Base-by-base conservation (phyloP, 2,113 vertebrate species). In the Mastomys coucha region DNA sequence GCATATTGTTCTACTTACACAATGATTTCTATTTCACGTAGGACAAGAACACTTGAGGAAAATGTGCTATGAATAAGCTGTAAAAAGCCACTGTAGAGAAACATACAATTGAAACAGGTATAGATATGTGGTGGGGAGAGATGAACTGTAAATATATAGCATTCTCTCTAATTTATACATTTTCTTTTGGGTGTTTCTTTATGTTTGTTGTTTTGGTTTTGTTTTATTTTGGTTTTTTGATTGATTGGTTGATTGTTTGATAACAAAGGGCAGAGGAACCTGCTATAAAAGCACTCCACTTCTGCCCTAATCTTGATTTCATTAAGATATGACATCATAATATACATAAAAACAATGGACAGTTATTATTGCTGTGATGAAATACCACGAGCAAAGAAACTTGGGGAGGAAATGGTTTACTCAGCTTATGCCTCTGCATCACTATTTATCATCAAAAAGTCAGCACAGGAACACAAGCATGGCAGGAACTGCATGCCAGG, bases 1-100 rank as follows among this genome's bases (percentile, higher is more conserved):
- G 0, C 11, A 14, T 42, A 33, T 91, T 81, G 67, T 84, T 96
- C 89, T 97, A 88, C n/a, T 53, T 78, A 86, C 86, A 33, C 70
- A 76, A 70, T 89, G 26, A 67, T 88, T 92, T 88, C 88, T 58
- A 69, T 45, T 84, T 89, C 56, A 91, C 51, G 8, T 73, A 20
- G 16, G 2, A 65, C 33, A 8, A 78, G 45, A 96, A 85, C 31
- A 60, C 87, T 86, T 75, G 2, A 73, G 87, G 45, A 91, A 82
- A 9, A 1, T 31, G 2, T 49, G 28, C 65, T 60, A 12, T 63
- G 42, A 82, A 58, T 75, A 20, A 53, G 42, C 67, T 76, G 28
- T 65, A 94, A 42, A 22, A 60, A 49, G n/a, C 7, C 51, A 69
- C 33, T 58, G 3, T 69, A n/a, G 26, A 75, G 65, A 13, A 91